These are phyloP conservation scores for Mactromeris polynyma DNA, from an alignment of 2,888 invertebrate species.

Conservation along the genomic window DNA sequence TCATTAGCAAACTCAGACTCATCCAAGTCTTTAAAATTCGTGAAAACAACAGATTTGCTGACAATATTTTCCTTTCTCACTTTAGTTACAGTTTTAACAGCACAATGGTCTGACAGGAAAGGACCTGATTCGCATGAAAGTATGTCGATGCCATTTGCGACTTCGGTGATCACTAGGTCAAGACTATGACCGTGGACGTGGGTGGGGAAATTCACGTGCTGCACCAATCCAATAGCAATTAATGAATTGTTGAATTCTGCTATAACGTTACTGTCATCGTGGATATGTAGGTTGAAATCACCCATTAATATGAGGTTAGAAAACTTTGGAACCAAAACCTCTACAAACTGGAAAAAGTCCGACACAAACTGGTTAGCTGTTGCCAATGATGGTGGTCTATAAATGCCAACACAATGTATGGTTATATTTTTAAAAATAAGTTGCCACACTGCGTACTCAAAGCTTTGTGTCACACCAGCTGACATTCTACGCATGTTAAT, in stretches of 20 bases:
- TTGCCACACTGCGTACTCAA: slow-evolving; percentile 33
- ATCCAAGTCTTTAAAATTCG: background rate
- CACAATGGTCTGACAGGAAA: slow-evolving; percentile 41
- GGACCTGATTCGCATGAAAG: background rate
- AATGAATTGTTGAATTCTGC: slow-evolving; percentile 30
- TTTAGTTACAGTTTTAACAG: slow-evolving; percentile 34
- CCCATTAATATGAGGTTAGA: slow-evolving; percentile 51
- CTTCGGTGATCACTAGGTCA: slow-evolving; percentile 4
- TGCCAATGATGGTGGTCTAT: slow-evolving; percentile 41
- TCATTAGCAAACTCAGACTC: too few species aligned
- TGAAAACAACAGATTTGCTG: too few species aligned
- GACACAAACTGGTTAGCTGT: slow-evolving; percentile 36
- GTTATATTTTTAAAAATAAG: slow-evolving; percentile 23
- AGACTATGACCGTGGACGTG: slow-evolving; percentile 31
- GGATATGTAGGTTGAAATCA: slow-evolving; percentile 50
- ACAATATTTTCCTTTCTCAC: slow-evolving; percentile 24
- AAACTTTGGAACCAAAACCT: slow-evolving; percentile 31
- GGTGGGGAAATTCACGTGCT: slow-evolving; percentile 41
- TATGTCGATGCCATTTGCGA: too few species aligned
- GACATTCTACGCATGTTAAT: slow-evolving; percentile 6
- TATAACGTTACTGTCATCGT: slow-evolving; percentile 24
- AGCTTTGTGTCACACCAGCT: slow-evolving; percentile 24
- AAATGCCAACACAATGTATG: slow-evolving; percentile 41
- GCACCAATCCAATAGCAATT: slow-evolving; percentile 12
- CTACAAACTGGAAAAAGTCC: slow-evolving; percentile 38